Evolutionary conservation across 2,888 invertebrate species (phyloP), one percentile per base, ranked within the genome.

Genomic region (Apodemia mormo): DNA sequence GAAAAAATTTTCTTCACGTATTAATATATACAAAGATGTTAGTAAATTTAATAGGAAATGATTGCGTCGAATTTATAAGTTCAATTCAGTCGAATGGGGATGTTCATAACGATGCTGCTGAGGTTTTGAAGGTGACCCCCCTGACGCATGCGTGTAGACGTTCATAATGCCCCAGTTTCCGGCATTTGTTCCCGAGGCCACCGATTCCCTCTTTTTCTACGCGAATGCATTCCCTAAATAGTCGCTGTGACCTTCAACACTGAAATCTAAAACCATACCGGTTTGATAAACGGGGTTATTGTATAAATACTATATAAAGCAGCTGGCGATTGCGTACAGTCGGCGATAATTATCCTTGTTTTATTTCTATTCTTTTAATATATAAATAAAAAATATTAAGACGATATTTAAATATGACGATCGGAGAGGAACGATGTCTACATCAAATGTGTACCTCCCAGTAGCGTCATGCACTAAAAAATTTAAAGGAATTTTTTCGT

Each of bases 131-230:
- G 82, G 85, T 85, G 84, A 84, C 84, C 83, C 75, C 72, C 75
- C 75, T 70, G 72, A 77, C 85, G 85, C 84, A 86, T 86, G 86
- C 86, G 85, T 81, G 30, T 29, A 58, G 58, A 58, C 30, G 29
- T 30, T 58, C 58, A 29, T 58, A 56, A 69, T 70, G 67, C 71
- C 69, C 75, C 73, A 78, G 78, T 78, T 75, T 77, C 72, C 76
- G 22, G 72, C 70, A 71, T 67, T 65, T 77, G 49, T 49, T 49
- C 49, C 73, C 77, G 78, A 78, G 79, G 78, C 70, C 77, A 72
- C 68, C 66, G 71, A 68, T 68, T 71, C 80, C 71, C 70, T 71
- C 58, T 72, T 75, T 49, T 49, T 72, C 75, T 71, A 75, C 73
- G 70, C 74, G 72, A 76, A 75, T 75, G 77, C 75, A 74, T 72